Conservation (phyloP, 1,140 invertebrate genomes). For the Conus ventricosus region DNA sequence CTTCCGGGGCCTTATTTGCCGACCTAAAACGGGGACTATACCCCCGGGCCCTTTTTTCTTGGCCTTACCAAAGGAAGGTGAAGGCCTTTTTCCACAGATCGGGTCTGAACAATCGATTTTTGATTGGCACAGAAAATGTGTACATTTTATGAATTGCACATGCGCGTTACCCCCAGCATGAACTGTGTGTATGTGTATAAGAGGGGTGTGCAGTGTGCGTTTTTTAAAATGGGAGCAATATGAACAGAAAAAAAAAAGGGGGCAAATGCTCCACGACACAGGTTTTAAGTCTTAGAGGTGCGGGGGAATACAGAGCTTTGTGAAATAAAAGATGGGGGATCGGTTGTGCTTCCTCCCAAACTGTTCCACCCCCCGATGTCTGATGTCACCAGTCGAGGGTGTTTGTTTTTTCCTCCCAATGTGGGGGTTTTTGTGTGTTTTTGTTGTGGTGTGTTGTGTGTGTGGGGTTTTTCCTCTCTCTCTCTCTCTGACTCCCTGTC, state of each 20-base stretch:
- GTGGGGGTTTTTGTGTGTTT: no score
- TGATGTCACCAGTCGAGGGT: not conserved
- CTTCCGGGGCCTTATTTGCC: not conserved
- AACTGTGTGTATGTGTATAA: no score
- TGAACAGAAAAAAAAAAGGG: no score
- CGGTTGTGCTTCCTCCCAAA: not conserved
- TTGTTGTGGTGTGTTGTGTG: not conserved
- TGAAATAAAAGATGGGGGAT: not conserved
- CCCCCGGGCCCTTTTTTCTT: no score
- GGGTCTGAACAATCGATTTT: not conserved
- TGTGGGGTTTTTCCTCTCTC: not conserved
- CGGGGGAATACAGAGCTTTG: no score
- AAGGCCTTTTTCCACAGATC: not conserved
- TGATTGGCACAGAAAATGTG: not conserved
- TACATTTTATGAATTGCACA: not conserved
- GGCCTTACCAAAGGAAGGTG: not conserved
- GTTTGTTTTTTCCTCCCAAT: not conserved
- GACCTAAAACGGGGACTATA: not conserved
- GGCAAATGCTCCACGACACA: no score
- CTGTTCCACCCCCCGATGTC: not conserved
- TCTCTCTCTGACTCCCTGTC: no score
- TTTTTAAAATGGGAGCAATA: not conserved
- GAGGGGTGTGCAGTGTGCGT: not conserved
- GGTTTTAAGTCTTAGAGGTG: no score
- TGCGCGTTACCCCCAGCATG: no score